A percentile compares a stretch with the other conserved stretches of the same genome.
These are phyloP conservation scores for Coleophora deauratella DNA, from an alignment of 2,888 invertebrate species.

Conservation along the genomic window DNA sequence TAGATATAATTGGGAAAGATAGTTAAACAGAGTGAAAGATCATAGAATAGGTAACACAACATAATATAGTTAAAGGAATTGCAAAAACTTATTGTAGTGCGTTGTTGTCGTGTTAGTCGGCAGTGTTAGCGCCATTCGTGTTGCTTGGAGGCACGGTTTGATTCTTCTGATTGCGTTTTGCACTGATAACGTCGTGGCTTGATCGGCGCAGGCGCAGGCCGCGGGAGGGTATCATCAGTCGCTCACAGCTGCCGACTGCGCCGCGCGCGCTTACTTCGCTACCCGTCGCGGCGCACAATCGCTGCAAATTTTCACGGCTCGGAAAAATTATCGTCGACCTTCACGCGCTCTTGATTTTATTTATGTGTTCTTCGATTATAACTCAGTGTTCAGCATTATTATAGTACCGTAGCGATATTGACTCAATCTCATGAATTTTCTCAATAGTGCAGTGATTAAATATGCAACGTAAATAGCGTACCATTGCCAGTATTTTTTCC, in stretches of 20 bases:
- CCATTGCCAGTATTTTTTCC: background rate
- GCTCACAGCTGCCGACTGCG: no score
- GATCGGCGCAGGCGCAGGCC: conserved; percentile 3
- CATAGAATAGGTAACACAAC: no score
- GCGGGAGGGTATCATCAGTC: conserved; percentile 1
- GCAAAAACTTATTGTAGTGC: no score
- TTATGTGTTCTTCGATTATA: conserved; percentile 17
- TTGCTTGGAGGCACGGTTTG: background rate
- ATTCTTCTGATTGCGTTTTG: conserved; percentile 5
- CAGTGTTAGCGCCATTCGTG: background rate
- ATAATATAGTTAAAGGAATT: no score
- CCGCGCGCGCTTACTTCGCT: no score
- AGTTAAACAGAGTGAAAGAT: no score
- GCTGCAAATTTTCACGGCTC: conserved; percentile 42
- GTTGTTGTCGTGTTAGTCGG: background rate
- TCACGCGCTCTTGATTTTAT: conserved; percentile 38
- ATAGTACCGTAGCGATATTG: background rate
- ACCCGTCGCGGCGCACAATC: conserved; percentile 15
- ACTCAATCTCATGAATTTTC: background rate
- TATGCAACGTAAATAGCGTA: background rate
- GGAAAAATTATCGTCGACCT: conserved; percentile 55
- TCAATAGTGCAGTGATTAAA: background rate
- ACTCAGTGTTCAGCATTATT: background rate
- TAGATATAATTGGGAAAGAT: no score
- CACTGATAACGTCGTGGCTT: conserved; percentile 7